Conservation (phyloP, 2,888 invertebrate genomes). For the Schrankia costaestrigalis region DNA sequence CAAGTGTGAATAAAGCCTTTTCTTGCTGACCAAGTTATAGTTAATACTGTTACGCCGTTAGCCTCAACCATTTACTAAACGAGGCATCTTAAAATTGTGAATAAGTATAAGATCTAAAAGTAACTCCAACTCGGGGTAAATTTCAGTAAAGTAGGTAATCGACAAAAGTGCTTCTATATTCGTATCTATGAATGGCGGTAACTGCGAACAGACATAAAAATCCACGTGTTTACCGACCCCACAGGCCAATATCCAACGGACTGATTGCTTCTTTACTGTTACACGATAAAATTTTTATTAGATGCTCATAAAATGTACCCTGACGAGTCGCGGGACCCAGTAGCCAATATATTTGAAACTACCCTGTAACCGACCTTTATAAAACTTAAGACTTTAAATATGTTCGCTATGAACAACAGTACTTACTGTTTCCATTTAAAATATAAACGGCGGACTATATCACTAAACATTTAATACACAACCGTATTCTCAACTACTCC, state of each 20-base stretch:
- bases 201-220: conserved; percentile 67
- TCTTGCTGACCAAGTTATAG: too few species aligned
- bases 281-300: conserved; percentile 80
- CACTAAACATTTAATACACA: too few species aligned
- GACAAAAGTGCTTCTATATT: conserved; percentile 38
- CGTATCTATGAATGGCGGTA: conserved; percentile 56
- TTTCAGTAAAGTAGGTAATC: conserved; percentile 37
- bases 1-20: too few species aligned
- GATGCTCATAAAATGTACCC: conserved; percentile 74
- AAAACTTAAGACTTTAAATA: conserved; percentile 53
- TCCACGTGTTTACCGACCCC: conserved; percentile 77
- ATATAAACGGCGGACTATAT: not conserved
- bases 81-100: too few species aligned
- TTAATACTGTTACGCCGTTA: too few species aligned
- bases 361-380: conserved; percentile 72
- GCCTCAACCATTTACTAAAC: too few species aligned
- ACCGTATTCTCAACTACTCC: too few species aligned
- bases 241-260: conserved; percentile 75
- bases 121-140: conserved; percentile 14
- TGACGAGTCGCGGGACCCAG: conserved; percentile 70
- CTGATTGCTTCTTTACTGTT: conserved; percentile 81
- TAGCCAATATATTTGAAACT: conserved; percentile 76
- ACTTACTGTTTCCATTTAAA: conserved; percentile 4
- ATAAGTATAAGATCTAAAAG: conserved; percentile 2
- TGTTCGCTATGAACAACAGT: conserved; percentile 20